These are phyloP conservation scores for Spondyliosoma cantharus DNA, from an alignment of 2,797 vertebrate species.

Conservation along the genomic window DNA sequence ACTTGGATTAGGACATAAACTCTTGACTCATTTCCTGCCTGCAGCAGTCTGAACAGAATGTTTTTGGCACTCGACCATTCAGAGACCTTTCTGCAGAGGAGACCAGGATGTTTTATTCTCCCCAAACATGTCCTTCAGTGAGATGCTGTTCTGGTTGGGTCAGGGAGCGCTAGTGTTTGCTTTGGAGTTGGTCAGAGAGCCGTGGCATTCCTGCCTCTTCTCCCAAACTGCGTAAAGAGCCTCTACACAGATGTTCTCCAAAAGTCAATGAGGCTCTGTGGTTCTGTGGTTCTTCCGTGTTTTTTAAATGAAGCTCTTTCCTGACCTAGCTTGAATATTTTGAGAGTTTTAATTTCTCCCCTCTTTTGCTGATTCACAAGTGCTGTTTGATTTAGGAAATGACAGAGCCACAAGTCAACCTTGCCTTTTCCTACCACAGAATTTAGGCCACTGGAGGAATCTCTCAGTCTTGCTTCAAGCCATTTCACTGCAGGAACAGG, in stretches of 20 bases:
- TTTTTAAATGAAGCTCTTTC: constrained; percentile 68
- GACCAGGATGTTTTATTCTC: constrained; percentile 38
- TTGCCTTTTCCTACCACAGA: constrained; percentile 67
- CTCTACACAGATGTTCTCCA: constrained; percentile 75
- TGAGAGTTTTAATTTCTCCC: constrained; percentile 68
- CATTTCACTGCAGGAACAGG: constrained; percentile 24
- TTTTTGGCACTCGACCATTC: constrained; percentile 42
- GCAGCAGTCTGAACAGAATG: constrained; percentile 31
- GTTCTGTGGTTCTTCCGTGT: constrained; percentile 65
- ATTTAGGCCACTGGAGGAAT: constrained; percentile 45
- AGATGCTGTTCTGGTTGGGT: constrained; percentile 61
- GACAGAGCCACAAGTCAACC: constrained; percentile 71
- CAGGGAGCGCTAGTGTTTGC: constrained; percentile 67
- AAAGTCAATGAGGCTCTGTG: constrained; percentile 68
- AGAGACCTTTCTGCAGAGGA: constrained; percentile 21
- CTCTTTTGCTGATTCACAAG: constrained; percentile 78
- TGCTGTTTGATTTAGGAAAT: constrained; percentile 75
- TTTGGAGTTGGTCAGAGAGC: constrained; percentile 68
- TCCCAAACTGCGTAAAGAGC: constrained; percentile 64
- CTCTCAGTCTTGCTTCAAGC: constrained; percentile 34
- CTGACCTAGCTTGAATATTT: constrained; percentile 74
- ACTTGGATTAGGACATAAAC: constrained; percentile 13
- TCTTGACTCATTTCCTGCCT: constrained; percentile 42
- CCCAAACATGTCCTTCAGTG: constrained; percentile 51
- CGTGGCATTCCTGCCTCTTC: constrained; percentile 71